Evolutionary conservation across 2,113 vertebrate genomes (phyloP).

Genomic region (Zootoca vivipara): DNA sequence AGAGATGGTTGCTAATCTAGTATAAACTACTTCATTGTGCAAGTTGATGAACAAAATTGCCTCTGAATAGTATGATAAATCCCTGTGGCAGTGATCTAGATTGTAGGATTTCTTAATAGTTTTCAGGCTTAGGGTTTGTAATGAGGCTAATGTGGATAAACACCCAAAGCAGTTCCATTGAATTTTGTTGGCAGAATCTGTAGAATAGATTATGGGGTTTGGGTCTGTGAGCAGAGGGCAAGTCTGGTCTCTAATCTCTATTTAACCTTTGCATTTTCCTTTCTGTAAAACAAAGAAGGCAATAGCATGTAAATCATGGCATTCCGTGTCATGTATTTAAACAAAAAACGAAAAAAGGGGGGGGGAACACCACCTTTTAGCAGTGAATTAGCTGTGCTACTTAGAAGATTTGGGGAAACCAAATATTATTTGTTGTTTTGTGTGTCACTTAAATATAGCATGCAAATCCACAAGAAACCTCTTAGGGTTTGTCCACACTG

Average conservation of each 20-base stretch:
- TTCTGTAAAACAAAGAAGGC: background rate
- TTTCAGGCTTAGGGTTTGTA: background rate
- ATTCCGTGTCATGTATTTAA: background rate
- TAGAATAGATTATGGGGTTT: conserved; percentile 1
- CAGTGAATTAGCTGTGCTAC: background rate
- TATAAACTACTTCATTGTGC: background rate
- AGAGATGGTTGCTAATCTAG: background rate
- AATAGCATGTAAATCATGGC: background rate
- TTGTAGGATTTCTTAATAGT: background rate
- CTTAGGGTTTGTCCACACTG: background rate
- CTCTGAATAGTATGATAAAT: background rate
- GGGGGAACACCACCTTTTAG: too few relatives aligned
- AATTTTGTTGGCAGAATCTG: background rate
- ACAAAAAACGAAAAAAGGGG: too few relatives aligned
- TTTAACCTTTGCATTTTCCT: background rate
- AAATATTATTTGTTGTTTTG: background rate
- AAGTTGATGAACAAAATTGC: background rate
- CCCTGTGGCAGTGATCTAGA: background rate
- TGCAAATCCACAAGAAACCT: background rate
- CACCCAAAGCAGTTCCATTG: background rate
- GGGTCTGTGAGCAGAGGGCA: background rate
- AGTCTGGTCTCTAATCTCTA: background rate
- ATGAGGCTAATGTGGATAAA: background rate
- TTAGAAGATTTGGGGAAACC: too few relatives aligned
- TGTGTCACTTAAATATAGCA: background rate